Evolutionary conservation across 1,140 invertebrate genomes (phyloP).

Genomic region (Caenorhabditis inopinata): DNA sequence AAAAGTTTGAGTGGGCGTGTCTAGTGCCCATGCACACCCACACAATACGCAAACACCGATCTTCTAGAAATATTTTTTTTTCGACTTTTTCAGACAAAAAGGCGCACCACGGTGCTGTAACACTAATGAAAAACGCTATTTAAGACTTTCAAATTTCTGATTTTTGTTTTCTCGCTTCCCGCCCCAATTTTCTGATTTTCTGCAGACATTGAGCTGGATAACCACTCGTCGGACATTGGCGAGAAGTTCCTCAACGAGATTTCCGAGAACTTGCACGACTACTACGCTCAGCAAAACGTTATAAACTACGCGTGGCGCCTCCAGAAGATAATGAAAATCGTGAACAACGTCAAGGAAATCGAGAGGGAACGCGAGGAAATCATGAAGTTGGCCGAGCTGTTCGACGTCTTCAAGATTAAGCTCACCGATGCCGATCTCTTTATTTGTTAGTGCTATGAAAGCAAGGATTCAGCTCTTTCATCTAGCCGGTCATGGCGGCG

Average conservation of each 20-base stretch:
- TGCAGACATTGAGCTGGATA: background rate
- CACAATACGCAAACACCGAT: too few species aligned
- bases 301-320: conserved; percentile 13
- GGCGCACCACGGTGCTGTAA: too few species aligned
- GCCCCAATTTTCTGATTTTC: too few species aligned
- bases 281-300: background rate
- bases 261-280: conserved; percentile 7
- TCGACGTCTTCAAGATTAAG: conserved; percentile 21
- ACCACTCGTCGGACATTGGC: background rate
- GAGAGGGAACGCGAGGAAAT: conserved; percentile 9
- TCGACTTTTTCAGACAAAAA: too few species aligned
- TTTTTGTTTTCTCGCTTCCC: too few species aligned
- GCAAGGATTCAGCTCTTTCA: too few species aligned
- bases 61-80: too few species aligned
- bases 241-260: background rate
- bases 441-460: conserved; percentile 15
- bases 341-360: conserved; percentile 22
- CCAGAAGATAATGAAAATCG: background rate
- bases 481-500: too few species aligned
- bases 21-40: too few species aligned
- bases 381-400: conserved; percentile 16
- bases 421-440: conserved; percentile 8
- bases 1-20: too few species aligned
- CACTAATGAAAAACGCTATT: too few species aligned
- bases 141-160: too few species aligned